Evolutionary conservation across 2,113 vertebrate genomes (phyloP).

Genomic region (Dryoscopus gambensis): DNA sequence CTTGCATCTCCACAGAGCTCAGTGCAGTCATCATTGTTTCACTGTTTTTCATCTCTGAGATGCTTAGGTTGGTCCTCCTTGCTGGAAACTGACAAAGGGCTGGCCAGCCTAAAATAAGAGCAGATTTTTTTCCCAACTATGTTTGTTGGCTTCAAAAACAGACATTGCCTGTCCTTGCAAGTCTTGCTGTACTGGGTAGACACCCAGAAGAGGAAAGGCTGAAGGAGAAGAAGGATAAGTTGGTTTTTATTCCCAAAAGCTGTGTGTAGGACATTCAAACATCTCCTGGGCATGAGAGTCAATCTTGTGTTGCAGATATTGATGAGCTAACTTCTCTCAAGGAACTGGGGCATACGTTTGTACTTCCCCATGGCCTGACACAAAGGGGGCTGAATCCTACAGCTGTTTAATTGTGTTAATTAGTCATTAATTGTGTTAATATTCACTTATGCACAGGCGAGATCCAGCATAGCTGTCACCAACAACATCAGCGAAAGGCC

Average conservation of each 20-base stretch:
- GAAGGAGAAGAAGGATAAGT: background rate
- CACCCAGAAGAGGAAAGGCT: background rate
- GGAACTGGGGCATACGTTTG: background rate
- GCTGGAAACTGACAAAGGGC: background rate
- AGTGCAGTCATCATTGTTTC: background rate
- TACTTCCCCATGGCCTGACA: background rate
- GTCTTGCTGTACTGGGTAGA: background rate
- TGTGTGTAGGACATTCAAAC: background rate
- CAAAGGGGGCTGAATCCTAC: background rate
- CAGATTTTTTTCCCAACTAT: background rate
- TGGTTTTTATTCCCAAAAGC: background rate
- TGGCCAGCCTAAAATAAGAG: background rate
- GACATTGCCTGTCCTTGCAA: background rate
- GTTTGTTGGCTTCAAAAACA: background rate
- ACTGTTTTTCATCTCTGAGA: background rate
- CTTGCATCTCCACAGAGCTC: background rate
- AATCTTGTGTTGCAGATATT: background rate
- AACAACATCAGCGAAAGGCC: background rate
- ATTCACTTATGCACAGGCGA: background rate
- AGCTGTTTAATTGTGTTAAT: background rate
- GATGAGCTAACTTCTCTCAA: background rate
- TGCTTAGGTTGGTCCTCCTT: background rate
- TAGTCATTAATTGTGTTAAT: background rate
- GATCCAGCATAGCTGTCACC: background rate
- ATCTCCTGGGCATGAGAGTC: background rate